A percentile compares a stretch with the other conserved stretches of the same genome.
phyloP scores from a whole-genome alignment of 2,797 vertebrate species.

The Petrocephalus schoutedeni region DNA sequence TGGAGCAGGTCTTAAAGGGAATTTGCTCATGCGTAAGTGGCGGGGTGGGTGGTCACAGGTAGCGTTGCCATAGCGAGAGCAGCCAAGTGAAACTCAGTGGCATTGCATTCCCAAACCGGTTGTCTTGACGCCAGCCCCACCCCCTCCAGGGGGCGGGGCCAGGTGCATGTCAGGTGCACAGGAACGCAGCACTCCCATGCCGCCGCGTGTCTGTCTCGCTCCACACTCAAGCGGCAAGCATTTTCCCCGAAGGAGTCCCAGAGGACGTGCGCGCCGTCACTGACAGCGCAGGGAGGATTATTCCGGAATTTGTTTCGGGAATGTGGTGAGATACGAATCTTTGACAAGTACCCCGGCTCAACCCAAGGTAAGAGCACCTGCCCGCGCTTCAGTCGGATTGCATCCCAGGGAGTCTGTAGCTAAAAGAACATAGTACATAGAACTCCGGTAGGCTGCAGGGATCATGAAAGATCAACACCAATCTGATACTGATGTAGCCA shows the following conservation, averaged over 20 bases:
- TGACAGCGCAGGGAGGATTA: neutral
- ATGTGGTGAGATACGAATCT: neutral
- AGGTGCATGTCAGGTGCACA: slow-evolving; percentile 20
- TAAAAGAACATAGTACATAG: neutral
- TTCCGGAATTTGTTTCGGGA: neutral
- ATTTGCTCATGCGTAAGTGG: neutral
- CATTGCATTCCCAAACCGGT: slow-evolving; percentile 25
- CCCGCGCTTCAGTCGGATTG: neutral
- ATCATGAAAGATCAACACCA: neutral
- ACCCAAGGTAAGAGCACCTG: slow-evolving; percentile 13
- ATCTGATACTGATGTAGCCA: neutral
- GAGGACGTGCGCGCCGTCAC: neutral
- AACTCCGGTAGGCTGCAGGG: neutral
- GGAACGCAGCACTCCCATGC: neutral
- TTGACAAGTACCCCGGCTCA: neutral
- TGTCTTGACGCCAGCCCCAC: neutral
- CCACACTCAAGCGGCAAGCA: neutral
- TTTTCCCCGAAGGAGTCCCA: neutral
- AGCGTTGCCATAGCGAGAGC: neutral
- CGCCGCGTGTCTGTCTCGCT: neutral
- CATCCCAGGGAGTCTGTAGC: neutral
- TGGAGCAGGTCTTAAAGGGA: neutral
- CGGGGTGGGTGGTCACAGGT: neutral
- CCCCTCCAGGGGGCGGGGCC: slow-evolving; percentile 12
- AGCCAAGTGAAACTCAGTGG: slow-evolving; percentile 15